Conservation (phyloP, 35 echinoderm and acorn worm species). For the Amphiura filiformis region DNA sequence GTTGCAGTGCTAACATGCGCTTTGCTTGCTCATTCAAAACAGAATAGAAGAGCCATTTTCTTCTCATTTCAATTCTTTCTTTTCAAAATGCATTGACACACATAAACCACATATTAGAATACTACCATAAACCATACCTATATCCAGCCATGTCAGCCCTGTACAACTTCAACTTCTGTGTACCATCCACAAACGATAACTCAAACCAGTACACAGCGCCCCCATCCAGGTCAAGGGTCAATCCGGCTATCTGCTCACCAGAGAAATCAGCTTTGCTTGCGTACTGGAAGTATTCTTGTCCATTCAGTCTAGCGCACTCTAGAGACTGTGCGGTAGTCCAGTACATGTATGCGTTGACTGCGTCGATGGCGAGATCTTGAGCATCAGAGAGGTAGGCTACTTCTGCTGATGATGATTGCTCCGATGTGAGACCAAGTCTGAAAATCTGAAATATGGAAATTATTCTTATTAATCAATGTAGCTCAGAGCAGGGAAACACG, state of each 20-base stretch:
- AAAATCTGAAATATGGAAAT: not conserved
- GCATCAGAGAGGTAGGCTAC: constrained; percentile 8
- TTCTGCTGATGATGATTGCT: not conserved
- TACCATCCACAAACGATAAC: constrained; percentile 19
- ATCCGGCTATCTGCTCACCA: constrained; percentile 58
- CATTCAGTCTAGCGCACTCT: constrained; percentile 64
- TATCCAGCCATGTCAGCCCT: constrained; percentile 53
- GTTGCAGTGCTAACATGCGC: too few relatives aligned
- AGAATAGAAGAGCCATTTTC: too few relatives aligned
- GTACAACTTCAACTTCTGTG: constrained; percentile 48
- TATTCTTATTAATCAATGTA: too few relatives aligned
- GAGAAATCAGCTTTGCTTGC: constrained; percentile 40
- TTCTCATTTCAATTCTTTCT: too few relatives aligned
- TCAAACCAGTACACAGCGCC: constrained; percentile 74
- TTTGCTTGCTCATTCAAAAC: too few relatives aligned
- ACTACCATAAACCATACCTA: constrained; percentile 23
- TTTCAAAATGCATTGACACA: too few relatives aligned
- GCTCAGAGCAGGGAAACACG: too few relatives aligned
- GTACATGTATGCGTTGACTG: constrained; percentile 86
- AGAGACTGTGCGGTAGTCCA: constrained; percentile 65
- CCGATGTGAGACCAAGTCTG: not conserved
- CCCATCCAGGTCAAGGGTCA: constrained; percentile 74
- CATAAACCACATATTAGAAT: too few relatives aligned
- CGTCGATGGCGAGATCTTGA: constrained; percentile 72
- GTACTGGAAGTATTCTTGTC: constrained; percentile 35